These are phyloP conservation scores for Gambusia holbrooki DNA, from an alignment of 2,113 vertebrate genomes.

Conservation along the genomic window DNA sequence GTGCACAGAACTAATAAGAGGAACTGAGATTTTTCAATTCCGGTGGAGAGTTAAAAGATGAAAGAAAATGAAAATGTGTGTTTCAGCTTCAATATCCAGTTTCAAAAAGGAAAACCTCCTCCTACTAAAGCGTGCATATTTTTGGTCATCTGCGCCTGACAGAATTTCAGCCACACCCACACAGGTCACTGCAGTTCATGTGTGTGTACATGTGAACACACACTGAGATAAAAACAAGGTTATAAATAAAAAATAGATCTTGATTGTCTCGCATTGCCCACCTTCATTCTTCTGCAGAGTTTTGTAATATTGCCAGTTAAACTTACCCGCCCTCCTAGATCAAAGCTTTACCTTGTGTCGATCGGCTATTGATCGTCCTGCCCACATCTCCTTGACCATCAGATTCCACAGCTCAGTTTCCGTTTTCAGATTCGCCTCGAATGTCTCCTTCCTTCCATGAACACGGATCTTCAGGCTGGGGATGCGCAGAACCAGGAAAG, in stretches of 20 bases:
- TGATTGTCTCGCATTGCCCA: neutral
- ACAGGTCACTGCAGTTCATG: constrained; percentile 17
- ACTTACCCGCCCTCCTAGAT: neutral
- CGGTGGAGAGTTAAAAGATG: neutral
- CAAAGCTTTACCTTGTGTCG: constrained; percentile 88
- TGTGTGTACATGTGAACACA: neutral
- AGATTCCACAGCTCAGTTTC: constrained; percentile 96
- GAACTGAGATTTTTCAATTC: constrained; percentile 18
- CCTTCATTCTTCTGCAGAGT: neutral
- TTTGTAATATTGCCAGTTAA: too few relatives aligned
- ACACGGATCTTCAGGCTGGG: constrained; percentile 90
- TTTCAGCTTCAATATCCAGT: constrained; percentile 27
- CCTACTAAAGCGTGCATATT: constrained; percentile 19
- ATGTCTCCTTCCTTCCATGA: constrained; percentile 83
- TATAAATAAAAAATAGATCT: neutral
- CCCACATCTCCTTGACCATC: constrained; percentile 99
- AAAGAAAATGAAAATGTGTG: neutral
- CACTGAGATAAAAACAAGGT: neutral
- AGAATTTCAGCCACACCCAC: constrained; percentile 54
- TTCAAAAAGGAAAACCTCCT: constrained; percentile 51
- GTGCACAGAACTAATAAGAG: neutral
- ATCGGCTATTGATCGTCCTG: constrained; percentile 91
- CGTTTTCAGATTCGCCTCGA: constrained; percentile 93
- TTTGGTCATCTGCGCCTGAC: constrained; percentile 4
- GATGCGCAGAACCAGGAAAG: constrained; percentile 88